phyloP scores from a whole-genome alignment of 1,140 invertebrate genomes.

The Rhopalosiphum padi region DNA sequence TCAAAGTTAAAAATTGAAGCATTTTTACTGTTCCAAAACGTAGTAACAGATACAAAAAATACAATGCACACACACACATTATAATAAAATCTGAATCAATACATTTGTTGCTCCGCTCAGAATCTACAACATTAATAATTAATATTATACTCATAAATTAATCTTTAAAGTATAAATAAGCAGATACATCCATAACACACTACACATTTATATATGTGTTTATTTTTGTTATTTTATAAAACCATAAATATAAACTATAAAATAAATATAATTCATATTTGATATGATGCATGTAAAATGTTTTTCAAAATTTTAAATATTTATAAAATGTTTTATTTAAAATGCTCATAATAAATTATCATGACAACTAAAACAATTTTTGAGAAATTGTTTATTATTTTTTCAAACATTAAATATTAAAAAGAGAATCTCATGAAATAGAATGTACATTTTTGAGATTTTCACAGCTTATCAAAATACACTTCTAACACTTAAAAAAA shows the following conservation, averaged over 20 bases:
- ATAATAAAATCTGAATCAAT: not conserved
- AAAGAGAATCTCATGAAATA: not conserved
- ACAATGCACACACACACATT: not conserved
- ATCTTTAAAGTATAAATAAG: not conserved
- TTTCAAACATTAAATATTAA: not conserved
- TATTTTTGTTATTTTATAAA: not conserved
- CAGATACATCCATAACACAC: not conserved
- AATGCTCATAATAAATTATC: too few relatives aligned
- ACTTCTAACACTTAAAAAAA: not conserved
- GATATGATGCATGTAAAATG: not conserved
- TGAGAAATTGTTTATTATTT: not conserved
- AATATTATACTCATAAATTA: not conserved
- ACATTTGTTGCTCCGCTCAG: not conserved
- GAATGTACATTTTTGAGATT: not conserved
- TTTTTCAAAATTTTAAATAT: not conserved
- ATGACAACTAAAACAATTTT: not conserved
- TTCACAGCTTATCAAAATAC: not conserved
- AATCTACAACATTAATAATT: not conserved
- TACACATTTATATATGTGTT: constrained; percentile 44
- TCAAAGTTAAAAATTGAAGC: too few relatives aligned
- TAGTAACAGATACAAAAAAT: not conserved
- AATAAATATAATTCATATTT: not conserved
- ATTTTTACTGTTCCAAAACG: too few relatives aligned
- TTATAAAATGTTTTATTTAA: too few relatives aligned
- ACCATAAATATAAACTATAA: not conserved